Base-by-base conservation (phyloP, 2,888 invertebrate species). In the Pseudoips prasinana region DNA sequence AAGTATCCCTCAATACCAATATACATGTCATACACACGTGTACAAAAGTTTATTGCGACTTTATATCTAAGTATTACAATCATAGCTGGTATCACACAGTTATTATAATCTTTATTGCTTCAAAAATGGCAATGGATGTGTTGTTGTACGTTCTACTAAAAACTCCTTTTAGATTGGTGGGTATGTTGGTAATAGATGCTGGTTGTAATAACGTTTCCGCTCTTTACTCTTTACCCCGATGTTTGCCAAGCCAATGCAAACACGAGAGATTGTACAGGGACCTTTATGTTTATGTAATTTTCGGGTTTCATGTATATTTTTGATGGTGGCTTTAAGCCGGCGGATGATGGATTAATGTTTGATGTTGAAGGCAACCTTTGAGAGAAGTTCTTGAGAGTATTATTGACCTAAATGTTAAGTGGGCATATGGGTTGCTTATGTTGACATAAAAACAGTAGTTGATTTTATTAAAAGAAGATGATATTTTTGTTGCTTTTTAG, bases 181-280 rank as follows among this genome's bases (percentile, higher is more conserved):
- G n/a, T 44, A 1, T 33, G 8, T 34, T 58, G 57, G 73, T 71
- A 48, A 2, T 8, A 23, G 49, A 37, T 43, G 51, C 57, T 53
- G 71, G 72, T 73, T 73, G 75, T 82, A 78, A 80, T 82, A 82
- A 77, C 64, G 73, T 82, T 82, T 82, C 76, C 81, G 77, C 80
- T 81, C 72, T 81, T 83, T 81, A 76, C 80, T 81, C 72, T 81
- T 83, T 81, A 76, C 73, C 69, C 47, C 60, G 63, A 73, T 82
- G 74, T 84, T 82, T 82, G 73, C 73, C 64, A 59, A 74, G 68
- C 68, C 73, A 78, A 67, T 73, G 74, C 76, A 80, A 81, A 80
- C 77, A 80, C 46, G 57, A 75, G 73, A 67, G 73, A 64, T 67
- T 71, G 67, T 65, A 62, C 39, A 61, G 54, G 50, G 47, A 54